Conservation (phyloP, 1,140 invertebrate genomes). For the Maconellicoccus hirsutus region DNA sequence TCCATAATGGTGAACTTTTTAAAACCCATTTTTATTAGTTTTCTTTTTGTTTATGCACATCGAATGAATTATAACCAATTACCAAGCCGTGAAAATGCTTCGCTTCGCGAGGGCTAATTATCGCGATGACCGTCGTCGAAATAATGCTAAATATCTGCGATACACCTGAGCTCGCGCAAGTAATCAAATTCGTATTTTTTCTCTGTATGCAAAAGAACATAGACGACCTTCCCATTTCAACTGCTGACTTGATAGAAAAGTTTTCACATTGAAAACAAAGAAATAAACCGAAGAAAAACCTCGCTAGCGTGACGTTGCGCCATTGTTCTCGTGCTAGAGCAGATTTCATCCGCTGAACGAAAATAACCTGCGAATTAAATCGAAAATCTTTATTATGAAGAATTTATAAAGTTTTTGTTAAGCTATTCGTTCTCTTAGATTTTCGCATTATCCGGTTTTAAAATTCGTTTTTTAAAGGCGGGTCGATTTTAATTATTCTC, state of each 20-base stretch:
- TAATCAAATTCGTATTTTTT: too few relatives aligned
- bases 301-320: neutral
- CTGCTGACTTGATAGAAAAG: neutral
- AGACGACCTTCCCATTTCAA: too few relatives aligned
- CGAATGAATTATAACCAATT: neutral
- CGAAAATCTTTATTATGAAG: neutral
- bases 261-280: neutral
- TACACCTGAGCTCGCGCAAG: too few relatives aligned
- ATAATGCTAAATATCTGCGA: too few relatives aligned
- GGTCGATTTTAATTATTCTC: neutral
- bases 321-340: neutral
- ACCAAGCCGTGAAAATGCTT: neutral
- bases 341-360: neutral
- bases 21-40: neutral
- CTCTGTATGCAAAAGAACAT: too few relatives aligned
- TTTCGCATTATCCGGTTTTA: neutral
- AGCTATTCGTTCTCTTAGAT: neutral
- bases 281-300: neutral
- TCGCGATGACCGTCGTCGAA: too few relatives aligned
- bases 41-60: neutral
- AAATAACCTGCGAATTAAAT: neutral
- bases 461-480: neutral
- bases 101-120: too few relatives aligned
- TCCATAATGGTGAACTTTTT: neutral
- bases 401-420: neutral